Evolutionary conservation across 2,113 vertebrate genomes (phyloP).

Genomic region (Leucoraja erinaceus): DNA sequence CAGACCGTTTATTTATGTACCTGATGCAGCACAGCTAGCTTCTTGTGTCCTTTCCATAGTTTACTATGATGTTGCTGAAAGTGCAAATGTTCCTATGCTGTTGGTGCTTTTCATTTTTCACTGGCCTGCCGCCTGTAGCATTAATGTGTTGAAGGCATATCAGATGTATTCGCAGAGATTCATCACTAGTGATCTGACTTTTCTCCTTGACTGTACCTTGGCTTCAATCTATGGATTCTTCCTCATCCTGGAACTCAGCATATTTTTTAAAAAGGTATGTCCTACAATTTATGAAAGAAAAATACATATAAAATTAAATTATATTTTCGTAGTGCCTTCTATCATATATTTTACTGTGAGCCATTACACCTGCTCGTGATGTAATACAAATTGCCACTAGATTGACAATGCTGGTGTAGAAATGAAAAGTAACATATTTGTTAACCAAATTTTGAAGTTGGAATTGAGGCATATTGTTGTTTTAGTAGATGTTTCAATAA

Average conservation of each 20-base stretch:
- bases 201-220: conserved; percentile 17
- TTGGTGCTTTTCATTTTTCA: conserved; percentile 31
- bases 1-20: conserved; percentile 29
- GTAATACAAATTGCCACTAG: background rate
- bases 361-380: background rate
- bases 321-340: background rate
- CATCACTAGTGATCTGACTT: conserved; percentile 15
- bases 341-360: background rate
- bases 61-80: conserved; percentile 13
- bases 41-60: conserved; percentile 27
- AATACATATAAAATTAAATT: background rate
- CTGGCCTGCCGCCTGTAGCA: conserved; percentile 28
- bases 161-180: conserved; percentile 13
- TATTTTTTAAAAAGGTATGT: conserved; percentile 33
- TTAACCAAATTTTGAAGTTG: background rate
- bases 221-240: background rate
- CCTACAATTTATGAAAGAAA: background rate
- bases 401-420: background rate
- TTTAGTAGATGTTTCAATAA: too few species aligned
- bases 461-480: background rate
- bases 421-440: background rate
- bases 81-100: conserved; percentile 3
- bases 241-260: conserved; percentile 27
- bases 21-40: conserved; percentile 8
- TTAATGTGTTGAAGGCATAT: conserved; percentile 23